Evolutionary conservation across 2,888 invertebrate species (phyloP), one percentile per base, ranked within the genome.

Genomic region (Synergus laeviventris): DNA sequence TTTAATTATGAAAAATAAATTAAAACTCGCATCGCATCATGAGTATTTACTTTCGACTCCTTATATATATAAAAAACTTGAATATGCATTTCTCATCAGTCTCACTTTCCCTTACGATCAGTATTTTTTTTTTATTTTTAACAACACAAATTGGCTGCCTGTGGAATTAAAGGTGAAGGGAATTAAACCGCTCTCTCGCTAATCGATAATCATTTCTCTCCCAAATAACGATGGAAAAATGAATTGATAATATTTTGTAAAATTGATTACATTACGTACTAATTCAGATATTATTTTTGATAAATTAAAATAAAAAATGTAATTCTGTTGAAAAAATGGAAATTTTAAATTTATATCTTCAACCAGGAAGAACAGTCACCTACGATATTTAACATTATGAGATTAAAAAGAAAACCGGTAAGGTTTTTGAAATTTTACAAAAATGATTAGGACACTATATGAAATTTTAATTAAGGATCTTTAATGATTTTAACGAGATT

Each of bases 11-110:
- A 36, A 36, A 36, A 64, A 64, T 39, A 11, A 2, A 36, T n/a
- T n/a, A 7, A 56, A 56, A 24, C 3, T 5, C 2, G 4, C 12
- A 21, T 21, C 21, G n/a, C n/a, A n/a, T n/a, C n/a, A n/a, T n/a
- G n/a, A 24, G 3, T 11, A 21, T 56, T 14, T 56, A 56, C 56
- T 56, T 24, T 56, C 56, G 56, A 56, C 21, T 24, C 12, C 56
- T 18, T 56, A n/a, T n/a, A n/a, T 59, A 38, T 31, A 73, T 31
- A 56, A 66, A 45, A 21, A 66, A 36, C 70, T 70, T 70, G 49
- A 36, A 49, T 56, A 36, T n/a, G 49, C 49, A 49, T 49, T 49
- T n/a, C 45, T 70, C 56, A 16, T 70, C 16, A 70, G n/a, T 31
- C 31, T 16, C 45, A 31, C 49, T 70, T 70, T 70, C 70, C 42